Percentiles rank a stretch among this genome's conserved stretches.
phyloP scores from a whole-genome alignment of 2,888 invertebrate species.

The Tetanocera ferruginea region DNA sequence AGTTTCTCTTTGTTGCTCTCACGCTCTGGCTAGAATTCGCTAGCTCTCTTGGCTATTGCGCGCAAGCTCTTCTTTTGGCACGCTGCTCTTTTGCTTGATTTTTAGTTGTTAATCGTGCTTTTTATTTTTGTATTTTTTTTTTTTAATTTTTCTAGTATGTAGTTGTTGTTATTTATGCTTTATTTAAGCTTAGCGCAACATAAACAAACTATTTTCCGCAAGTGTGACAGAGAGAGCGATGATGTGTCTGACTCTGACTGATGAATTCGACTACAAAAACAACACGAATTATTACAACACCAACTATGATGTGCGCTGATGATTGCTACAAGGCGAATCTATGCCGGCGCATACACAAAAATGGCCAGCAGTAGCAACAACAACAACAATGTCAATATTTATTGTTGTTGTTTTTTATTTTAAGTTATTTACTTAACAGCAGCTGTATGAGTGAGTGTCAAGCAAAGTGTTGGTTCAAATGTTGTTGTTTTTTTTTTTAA shows the following conservation, averaged over 20 bases:
- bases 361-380: neutral
- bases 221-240: no score
- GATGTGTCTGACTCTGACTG: no score
- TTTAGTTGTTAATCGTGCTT: neutral
- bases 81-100: neutral
- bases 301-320: neutral
- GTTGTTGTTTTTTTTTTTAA: neutral
- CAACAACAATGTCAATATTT: neutral
- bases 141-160: no score
- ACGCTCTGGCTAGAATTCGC: neutral
- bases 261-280: no score
- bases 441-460: no score
- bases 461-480: no score
- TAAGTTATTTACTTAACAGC: no score
- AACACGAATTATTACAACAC: neutral
- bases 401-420: neutral
- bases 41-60: neutral
- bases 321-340: neutral
- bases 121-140: no score
- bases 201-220: neutral
- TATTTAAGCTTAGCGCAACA: neutral
- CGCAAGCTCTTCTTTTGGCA: neutral
- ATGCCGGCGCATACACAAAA: slow-evolving; percentile 8
- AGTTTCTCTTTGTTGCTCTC: neutral
- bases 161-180: neutral